These are phyloP conservation scores for Colostygia pectinataria DNA, from an alignment of 2,888 invertebrate genomes.

Conservation along the genomic window DNA sequence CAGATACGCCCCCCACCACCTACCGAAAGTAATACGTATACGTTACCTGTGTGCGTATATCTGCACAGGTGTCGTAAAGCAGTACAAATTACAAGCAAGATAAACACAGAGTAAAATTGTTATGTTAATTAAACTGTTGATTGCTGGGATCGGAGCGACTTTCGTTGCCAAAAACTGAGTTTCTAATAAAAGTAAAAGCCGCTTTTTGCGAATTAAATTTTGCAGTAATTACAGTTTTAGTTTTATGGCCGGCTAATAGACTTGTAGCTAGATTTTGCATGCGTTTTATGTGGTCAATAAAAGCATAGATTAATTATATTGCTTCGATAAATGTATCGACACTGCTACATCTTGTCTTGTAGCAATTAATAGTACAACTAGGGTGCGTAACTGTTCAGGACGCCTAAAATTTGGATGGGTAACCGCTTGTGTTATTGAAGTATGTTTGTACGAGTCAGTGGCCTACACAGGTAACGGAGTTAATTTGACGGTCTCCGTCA, in stretches of 20 bases:
- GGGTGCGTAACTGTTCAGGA: too few relatives aligned
- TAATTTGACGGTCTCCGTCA: too few relatives aligned
- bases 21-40: too few relatives aligned
- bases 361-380: too few relatives aligned
- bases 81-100: constrained; percentile 4
- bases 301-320: too few relatives aligned
- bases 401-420: too few relatives aligned
- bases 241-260: constrained; percentile 9
- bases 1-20: background rate
- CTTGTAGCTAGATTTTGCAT: background rate
- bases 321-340: too few relatives aligned
- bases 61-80: constrained; percentile 3
- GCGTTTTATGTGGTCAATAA: background rate
- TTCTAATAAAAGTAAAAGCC: constrained; percentile 34
- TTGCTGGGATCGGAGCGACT: constrained; percentile 25
- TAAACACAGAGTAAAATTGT: constrained; percentile 13
- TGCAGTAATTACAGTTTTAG: constrained; percentile 11
- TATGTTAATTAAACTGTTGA: constrained; percentile 28
- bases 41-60: constrained; percentile 1
- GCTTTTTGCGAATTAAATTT: constrained; percentile 7
- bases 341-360: too few relatives aligned
- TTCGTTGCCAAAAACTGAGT: constrained; percentile 28
- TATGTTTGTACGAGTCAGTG: background rate
- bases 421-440: too few relatives aligned
- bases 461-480: too few relatives aligned